Conservation (phyloP, 2,888 invertebrate genomes). For the Eilema griseolum region DNA sequence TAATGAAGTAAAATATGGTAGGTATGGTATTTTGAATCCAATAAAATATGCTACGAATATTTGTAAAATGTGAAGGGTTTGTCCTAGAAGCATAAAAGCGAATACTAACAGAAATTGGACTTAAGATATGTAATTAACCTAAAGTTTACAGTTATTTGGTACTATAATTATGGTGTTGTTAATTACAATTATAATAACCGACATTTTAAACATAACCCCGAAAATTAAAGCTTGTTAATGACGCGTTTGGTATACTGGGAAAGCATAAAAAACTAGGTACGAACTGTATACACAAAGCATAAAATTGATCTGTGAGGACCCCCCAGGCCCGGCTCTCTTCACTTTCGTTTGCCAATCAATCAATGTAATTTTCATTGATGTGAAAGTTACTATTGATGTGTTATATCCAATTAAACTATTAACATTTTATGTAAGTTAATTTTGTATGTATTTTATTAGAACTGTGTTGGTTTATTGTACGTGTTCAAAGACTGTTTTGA, state of each 20-base stretch:
- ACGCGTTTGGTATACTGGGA: background rate
- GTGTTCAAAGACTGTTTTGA: constrained; percentile 65
- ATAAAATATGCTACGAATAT: background rate
- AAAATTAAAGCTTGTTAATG: background rate
- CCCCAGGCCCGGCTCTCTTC: background rate
- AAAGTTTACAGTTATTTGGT: background rate
- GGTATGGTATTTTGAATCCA: background rate
- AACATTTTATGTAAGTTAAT: constrained; percentile 49
- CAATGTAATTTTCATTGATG: constrained; percentile 77
- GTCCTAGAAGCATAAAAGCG: background rate
- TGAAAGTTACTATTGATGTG: constrained; percentile 77
- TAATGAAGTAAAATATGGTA: too few species aligned
- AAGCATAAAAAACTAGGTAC: constrained; percentile 19
- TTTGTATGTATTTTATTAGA: constrained; percentile 44
- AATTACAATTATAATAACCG: background rate
- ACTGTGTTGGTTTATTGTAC: constrained; percentile 46
- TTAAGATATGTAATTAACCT: background rate
- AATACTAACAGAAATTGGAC: background rate
- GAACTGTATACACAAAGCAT: constrained; percentile 38
- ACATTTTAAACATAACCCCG: background rate
- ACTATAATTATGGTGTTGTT: background rate
- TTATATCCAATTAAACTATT: constrained; percentile 47
- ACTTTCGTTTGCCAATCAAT: constrained; percentile 36
- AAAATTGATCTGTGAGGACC: constrained; percentile 21
- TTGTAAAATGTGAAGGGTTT: background rate